Evolutionary conservation across 2,113 vertebrate genomes (phyloP).

Genomic region (Silurus glanis): DNA sequence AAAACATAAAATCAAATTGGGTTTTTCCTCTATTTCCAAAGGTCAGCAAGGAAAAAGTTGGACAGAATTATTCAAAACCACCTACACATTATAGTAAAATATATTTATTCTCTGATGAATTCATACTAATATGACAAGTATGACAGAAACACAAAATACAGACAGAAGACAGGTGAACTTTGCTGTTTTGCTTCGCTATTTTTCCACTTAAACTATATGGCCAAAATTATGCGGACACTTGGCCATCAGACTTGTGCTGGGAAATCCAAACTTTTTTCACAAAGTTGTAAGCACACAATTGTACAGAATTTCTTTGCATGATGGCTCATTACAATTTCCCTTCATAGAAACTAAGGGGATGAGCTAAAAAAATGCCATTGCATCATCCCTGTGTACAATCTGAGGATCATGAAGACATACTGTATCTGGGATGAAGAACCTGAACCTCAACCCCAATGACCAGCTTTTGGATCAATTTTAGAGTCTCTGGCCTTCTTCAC

Average conservation of each 20-base stretch:
- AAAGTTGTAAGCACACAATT: not conserved
- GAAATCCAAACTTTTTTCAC: not conserved
- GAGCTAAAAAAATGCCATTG: not conserved
- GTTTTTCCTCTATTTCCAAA: not conserved
- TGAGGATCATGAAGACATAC: not conserved
- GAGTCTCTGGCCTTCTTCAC: not conserved
- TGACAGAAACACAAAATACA: not conserved
- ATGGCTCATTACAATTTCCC: not conserved
- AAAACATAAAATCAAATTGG: not conserved
- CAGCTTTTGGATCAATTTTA: not conserved
- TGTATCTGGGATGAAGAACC: not conserved
- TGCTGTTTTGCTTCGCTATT: not conserved
- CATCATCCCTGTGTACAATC: not conserved
- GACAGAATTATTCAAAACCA: not conserved
- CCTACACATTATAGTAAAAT: not conserved
- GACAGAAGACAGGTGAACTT: not conserved
- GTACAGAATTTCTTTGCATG: not conserved
- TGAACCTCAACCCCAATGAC: not conserved
- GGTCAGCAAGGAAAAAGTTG: not conserved
- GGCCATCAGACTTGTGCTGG: not conserved
- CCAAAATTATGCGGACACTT: not conserved
- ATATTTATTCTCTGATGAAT: not conserved
- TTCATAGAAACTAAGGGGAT: not conserved
- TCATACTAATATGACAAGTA: not conserved
- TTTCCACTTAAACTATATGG: not conserved